A percentile compares a stretch with the other conserved stretches of the same genome.
These are phyloP conservation scores for Cryptotis parvus DNA, from an alignment of 2,113 vertebrate species.

Conservation along the genomic window DNA sequence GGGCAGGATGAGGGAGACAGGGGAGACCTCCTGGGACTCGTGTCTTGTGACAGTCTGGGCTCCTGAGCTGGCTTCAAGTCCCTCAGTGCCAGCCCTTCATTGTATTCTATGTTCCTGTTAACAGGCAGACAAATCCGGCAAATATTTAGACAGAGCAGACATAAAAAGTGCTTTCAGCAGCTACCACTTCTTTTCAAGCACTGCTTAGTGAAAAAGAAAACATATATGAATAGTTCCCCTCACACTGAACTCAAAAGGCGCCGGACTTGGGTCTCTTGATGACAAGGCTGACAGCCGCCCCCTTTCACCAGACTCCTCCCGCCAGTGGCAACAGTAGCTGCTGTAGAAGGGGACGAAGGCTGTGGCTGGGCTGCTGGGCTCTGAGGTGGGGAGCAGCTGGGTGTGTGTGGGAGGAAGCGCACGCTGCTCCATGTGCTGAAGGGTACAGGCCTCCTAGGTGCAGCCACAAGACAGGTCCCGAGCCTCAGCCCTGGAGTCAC, in stretches of 20 bases:
- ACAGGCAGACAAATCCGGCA: conserved; percentile 79
- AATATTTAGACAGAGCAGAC: conserved; percentile 87
- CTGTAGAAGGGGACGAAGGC: conserved; percentile 31
- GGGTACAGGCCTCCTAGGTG: neutral
- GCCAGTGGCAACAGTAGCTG: conserved; percentile 60
- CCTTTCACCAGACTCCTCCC: conserved; percentile 60
- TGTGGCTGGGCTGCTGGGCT: conserved; percentile 40
- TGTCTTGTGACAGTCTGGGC: neutral
- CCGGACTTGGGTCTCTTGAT: conserved; percentile 62
- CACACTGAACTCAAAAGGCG: conserved; percentile 74
- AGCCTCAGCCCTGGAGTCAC: neutral
- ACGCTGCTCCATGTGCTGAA: rapidly evolving
- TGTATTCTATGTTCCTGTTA: conserved; percentile 72
- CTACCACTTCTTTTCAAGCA: conserved; percentile 82
- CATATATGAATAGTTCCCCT: conserved; percentile 84
- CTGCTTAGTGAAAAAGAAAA: conserved; percentile 80
- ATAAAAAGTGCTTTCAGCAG: conserved; percentile 83
- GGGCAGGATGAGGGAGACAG: neutral
- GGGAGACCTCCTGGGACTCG: neutral
- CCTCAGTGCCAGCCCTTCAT: conserved; percentile 13
- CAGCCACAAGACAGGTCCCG: neutral
- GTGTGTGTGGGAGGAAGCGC: neutral
- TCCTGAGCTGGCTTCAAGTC: neutral
- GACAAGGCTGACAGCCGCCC: conserved; percentile 76
- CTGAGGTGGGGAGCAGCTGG: neutral